phyloP scores from a whole-genome alignment of 2,888 invertebrate species.

The Myathropa florea region DNA sequence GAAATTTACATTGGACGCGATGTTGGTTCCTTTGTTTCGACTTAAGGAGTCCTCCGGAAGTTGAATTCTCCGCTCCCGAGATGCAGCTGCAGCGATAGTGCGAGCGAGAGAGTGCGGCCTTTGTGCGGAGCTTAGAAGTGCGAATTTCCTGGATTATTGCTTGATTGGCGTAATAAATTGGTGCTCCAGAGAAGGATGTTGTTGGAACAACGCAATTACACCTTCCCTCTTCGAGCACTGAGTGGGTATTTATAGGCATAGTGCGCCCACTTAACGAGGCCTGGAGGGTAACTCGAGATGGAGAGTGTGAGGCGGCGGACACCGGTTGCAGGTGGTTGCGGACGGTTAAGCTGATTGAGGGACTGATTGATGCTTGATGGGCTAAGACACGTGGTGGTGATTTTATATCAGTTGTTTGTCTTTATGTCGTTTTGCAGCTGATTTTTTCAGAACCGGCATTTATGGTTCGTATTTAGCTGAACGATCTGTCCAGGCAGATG shows the following conservation, averaged over 20 bases:
- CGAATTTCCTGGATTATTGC: conserved; percentile 33
- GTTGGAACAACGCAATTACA: background rate
- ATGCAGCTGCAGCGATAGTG: background rate
- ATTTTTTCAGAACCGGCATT: too few relatives aligned
- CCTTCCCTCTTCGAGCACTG: background rate
- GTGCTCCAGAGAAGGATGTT: conserved; percentile 12
- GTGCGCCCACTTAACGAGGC: background rate
- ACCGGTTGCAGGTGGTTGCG: background rate
- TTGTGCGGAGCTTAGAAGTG: conserved; percentile 11
- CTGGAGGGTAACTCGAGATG: too few relatives aligned
- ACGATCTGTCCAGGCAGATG: too few relatives aligned
- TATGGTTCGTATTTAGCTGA: too few relatives aligned
- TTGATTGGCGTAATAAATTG: conserved; percentile 22
- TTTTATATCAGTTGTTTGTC: too few relatives aligned
- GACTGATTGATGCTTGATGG: background rate
- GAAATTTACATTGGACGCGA: conserved; percentile 20
- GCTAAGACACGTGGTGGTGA: background rate
- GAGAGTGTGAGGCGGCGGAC: background rate
- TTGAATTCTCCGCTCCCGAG: background rate
- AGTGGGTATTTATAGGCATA: background rate
- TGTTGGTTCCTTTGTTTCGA: background rate
- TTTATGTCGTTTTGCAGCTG: too few relatives aligned
- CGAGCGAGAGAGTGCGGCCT: background rate
- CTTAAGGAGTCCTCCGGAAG: conserved; percentile 3
- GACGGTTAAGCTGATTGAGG: background rate